phyloP scores from a whole-genome alignment of 2,888 invertebrate genomes.

The Andrena minutula region DNA sequence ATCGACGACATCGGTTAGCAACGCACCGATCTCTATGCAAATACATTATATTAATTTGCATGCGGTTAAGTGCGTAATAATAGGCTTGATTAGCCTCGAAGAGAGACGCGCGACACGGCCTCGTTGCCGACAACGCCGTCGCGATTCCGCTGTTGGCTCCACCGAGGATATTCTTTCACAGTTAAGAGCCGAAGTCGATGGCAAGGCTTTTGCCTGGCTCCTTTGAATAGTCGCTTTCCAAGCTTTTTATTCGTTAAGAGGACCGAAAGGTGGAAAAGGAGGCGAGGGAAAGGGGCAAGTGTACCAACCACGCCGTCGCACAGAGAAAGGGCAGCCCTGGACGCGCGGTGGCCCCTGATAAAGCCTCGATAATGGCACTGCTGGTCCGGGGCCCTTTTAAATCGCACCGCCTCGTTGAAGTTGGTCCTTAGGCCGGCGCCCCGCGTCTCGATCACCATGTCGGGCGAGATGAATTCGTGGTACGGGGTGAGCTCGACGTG shows the following conservation, averaged over 20 bases:
- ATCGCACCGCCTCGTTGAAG: slow-evolving; percentile 72
- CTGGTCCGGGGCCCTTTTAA: slow-evolving; percentile 73
- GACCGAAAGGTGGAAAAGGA: background rate
- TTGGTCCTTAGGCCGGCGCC: slow-evolving; percentile 85
- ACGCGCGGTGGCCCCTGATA: slow-evolving; percentile 83
- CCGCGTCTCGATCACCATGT: slow-evolving; percentile 91
- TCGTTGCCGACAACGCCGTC: background rate
- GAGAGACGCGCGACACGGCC: slow-evolving; percentile 5
- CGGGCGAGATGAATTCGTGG: slow-evolving; percentile 86
- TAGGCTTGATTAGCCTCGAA: slow-evolving; percentile 48
- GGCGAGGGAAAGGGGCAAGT: background rate
- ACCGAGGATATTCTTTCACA: too few species aligned
- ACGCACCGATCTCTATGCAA: slow-evolving; percentile 71
- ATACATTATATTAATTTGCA: slow-evolving; percentile 73
- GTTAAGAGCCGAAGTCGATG: too few species aligned
- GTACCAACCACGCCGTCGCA: slow-evolving; percentile 85
- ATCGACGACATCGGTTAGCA: slow-evolving; percentile 8
- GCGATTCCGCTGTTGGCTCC: background rate
- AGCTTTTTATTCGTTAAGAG: too few species aligned
- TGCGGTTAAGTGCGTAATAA: slow-evolving; percentile 68
- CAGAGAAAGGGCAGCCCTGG: slow-evolving; percentile 86
- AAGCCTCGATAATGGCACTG: slow-evolving; percentile 86
- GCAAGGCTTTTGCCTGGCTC: too few species aligned
- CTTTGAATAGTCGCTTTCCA: too few species aligned
- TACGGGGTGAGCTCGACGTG: slow-evolving; percentile 86